Evolutionary conservation across 2,113 vertebrate genomes (phyloP), one percentile per base, ranked within the genome.

Genomic region (Etia nguti): DNA sequence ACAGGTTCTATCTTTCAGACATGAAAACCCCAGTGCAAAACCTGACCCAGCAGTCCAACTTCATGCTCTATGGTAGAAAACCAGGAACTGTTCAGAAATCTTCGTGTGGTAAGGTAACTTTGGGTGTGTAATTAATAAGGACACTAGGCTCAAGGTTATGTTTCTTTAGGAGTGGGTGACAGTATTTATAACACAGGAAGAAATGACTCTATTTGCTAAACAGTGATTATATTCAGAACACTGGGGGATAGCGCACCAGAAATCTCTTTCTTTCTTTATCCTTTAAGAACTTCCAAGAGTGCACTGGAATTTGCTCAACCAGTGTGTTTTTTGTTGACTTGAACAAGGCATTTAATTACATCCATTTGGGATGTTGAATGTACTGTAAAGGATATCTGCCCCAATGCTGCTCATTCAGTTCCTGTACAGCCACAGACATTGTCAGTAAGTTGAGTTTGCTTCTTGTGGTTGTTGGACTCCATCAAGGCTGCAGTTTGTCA

Each of bases 71-170:
- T 36, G 36, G 59, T 18, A n/a, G 16, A 36, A 62, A 62, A 62
- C 18, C 18, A 62, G 31, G 59, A 62, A 62, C 59, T 62, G 10
- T 62, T 62, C 31, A 62, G 59, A 36, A 62, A n/a, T 7, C 31
- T 36, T 62, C 0, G 26, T 31, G 26, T 18, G 29, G 65, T 24
- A 70, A 70, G 36, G 65, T 10, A 43, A 70, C 22, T 24, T 24
- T n/a, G 4, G 0, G 0, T 16, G 1, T 24, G 9, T 24, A 5
- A 0, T 43, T 70, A 70, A 1, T 70, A 8, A 70, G 11, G n/a
- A 16, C 12, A 15, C 24, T 24, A 24, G 36, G 15, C 12, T 65
- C 31, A 65, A 65, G 60, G 31, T 70, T 41, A 41, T 24, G n/a
- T 70, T 70, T 41, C 62, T 70, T 43, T 43, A 70, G n/a, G 36